Evolutionary conservation across 2,888 invertebrate genomes (phyloP).

Genomic region (Clanis bilineata): DNA sequence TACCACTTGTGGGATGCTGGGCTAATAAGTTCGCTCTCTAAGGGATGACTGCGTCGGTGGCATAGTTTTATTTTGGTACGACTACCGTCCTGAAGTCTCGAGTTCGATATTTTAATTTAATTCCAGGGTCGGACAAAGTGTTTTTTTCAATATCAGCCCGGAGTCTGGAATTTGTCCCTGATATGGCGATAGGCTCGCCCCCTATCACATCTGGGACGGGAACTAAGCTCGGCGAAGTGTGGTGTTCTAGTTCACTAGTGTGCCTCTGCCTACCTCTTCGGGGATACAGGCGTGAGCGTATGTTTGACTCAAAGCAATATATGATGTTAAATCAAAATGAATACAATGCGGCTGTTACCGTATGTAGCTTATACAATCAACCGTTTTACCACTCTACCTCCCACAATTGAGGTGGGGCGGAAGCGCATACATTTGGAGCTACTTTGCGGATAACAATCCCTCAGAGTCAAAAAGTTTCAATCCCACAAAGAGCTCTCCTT

Average conservation of each 20-base stretch:
- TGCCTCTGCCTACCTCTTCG: too few relatives aligned
- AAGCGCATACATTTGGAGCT: slow-evolving; percentile 60
- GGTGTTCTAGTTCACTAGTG: too few relatives aligned
- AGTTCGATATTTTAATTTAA: too few relatives aligned
- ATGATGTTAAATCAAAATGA: too few relatives aligned
- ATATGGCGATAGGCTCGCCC: too few relatives aligned
- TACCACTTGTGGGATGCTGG: neutral
- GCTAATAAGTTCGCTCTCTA: neutral
- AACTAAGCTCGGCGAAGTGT: too few relatives aligned
- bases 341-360: neutral
- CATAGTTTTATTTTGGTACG: too few relatives aligned
- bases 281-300: too few relatives aligned
- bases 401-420: slow-evolving; percentile 19
- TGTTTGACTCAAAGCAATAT: too few relatives aligned
- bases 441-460: slow-evolving; percentile 72
- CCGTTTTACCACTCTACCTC: slow-evolving; percentile 19
- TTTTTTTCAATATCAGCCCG: slow-evolving; percentile 24
- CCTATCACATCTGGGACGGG: too few relatives aligned
- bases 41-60: too few relatives aligned
- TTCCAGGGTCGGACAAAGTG: neutral
- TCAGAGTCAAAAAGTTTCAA: slow-evolving; percentile 78
- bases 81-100: too few relatives aligned
- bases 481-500: slow-evolving; percentile 74
- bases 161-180: slow-evolving; percentile 15
- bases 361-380: neutral